Evolutionary conservation across 2,113 vertebrate species (phyloP).

Genomic region (Marcusenius ussheri): DNA sequence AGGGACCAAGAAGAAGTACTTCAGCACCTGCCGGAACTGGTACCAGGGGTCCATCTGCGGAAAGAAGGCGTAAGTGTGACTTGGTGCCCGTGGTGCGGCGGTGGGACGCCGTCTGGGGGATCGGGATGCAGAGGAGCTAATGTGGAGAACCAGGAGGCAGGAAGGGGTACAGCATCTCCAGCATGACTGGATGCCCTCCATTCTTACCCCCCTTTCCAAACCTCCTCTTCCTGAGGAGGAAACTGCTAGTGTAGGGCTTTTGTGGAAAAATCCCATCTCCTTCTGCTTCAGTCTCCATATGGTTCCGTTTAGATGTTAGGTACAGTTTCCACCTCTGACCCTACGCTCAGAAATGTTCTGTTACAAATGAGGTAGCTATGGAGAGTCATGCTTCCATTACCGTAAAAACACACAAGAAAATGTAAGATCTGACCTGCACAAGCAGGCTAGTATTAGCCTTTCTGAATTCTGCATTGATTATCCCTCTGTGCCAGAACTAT

Average conservation of each 20-base stretch:
- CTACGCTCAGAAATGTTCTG: background rate
- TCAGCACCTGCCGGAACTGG: constrained; percentile 96
- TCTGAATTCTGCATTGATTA: background rate
- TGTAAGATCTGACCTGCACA: background rate
- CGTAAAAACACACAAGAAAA: background rate
- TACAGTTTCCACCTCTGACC: background rate
- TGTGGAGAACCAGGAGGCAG: background rate
- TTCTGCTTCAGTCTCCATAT: background rate
- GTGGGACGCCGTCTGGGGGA: background rate
- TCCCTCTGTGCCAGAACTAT: background rate
- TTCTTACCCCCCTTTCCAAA: background rate
- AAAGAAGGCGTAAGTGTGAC: constrained; percentile 87
- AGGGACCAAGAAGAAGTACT: constrained; percentile 96
- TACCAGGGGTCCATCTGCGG: constrained; percentile 89
- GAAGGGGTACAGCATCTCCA: background rate
- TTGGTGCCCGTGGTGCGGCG: background rate
- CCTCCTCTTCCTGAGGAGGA: background rate
- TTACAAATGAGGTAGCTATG: background rate
- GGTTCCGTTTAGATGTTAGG: background rate
- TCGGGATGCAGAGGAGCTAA: background rate
- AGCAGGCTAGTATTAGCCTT: background rate
- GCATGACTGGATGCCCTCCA: background rate
- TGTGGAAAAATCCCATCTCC: background rate
- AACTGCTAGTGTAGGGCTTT: background rate
- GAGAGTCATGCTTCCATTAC: background rate